Evolutionary conservation across 2,797 vertebrate genomes (phyloP).

Genomic region (Silurus aristotelis): DNA sequence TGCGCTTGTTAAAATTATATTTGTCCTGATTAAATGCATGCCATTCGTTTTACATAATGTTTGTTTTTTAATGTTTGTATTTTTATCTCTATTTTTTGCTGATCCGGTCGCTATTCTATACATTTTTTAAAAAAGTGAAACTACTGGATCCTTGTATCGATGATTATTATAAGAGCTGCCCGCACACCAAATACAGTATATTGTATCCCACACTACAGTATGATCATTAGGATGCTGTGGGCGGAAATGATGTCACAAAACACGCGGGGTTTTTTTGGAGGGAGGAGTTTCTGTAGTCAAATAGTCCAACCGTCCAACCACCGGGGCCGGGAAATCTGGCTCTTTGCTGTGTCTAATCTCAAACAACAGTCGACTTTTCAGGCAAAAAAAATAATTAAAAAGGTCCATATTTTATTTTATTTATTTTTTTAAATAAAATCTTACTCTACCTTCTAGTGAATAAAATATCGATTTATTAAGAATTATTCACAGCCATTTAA

Average conservation of each 20-base stretch:
- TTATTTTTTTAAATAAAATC: background rate
- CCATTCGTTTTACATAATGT: background rate
- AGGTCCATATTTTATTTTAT: too few species aligned
- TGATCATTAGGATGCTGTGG: background rate
- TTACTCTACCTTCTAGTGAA: background rate
- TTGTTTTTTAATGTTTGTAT: background rate
- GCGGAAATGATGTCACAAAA: background rate
- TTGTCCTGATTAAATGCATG: background rate
- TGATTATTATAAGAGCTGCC: background rate
- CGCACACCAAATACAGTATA: background rate
- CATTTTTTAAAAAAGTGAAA: background rate
- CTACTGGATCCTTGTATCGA: background rate
- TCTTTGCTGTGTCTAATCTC: background rate
- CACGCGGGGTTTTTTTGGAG: background rate
- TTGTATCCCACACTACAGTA: background rate
- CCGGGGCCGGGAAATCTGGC: background rate
- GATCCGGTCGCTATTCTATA: background rate
- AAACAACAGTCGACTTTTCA: background rate
- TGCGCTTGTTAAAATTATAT: background rate
- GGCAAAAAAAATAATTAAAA: too few species aligned
- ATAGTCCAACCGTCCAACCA: background rate
- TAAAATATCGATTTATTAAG: background rate
- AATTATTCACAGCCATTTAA: background rate
- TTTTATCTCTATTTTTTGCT: background rate
- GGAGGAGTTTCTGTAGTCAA: background rate